Evolutionary conservation across 2,113 vertebrate species (phyloP).

Genomic region (Echinops telfairi): DNA sequence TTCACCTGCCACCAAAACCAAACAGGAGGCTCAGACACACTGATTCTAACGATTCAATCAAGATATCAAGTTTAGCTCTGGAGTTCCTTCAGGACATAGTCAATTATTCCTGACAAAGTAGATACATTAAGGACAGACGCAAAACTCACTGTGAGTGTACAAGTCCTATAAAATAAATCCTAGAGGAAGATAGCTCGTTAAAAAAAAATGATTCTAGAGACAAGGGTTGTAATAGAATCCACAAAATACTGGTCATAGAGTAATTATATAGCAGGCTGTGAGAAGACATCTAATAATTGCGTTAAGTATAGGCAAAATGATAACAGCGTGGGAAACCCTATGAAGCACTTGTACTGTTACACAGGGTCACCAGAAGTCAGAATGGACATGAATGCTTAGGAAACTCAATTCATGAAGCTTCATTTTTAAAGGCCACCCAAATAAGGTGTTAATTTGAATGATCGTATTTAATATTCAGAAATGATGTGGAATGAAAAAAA

Average conservation of each 20-base stretch:
- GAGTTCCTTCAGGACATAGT: background rate
- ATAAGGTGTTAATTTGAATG: background rate
- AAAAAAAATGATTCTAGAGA: background rate
- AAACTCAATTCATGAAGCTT: background rate
- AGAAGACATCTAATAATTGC: too few species aligned
- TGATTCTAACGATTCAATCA: background rate
- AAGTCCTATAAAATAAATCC: conserved; percentile 9
- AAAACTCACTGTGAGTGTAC: background rate
- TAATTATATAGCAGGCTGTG: too few species aligned
- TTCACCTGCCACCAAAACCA: conserved; percentile 86
- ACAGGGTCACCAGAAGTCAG: background rate
- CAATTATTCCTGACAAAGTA: conserved; percentile 49
- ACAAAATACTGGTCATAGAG: too few species aligned
- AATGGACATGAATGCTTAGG: background rate
- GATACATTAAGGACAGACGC: background rate
- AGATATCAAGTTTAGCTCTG: background rate
- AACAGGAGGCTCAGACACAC: conserved; percentile 40
- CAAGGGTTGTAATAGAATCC: background rate
- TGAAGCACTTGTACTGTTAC: background rate
- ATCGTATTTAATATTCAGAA: background rate
- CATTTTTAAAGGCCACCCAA: background rate
- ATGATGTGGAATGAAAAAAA: background rate
- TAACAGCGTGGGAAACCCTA: background rate
- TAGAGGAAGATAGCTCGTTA: background rate
- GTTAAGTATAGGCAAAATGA: background rate